Evolutionary conservation across 1,140 invertebrate species (phyloP), one percentile per base, ranked within the genome.

Genomic region (Hylaeus volcanicus): DNA sequence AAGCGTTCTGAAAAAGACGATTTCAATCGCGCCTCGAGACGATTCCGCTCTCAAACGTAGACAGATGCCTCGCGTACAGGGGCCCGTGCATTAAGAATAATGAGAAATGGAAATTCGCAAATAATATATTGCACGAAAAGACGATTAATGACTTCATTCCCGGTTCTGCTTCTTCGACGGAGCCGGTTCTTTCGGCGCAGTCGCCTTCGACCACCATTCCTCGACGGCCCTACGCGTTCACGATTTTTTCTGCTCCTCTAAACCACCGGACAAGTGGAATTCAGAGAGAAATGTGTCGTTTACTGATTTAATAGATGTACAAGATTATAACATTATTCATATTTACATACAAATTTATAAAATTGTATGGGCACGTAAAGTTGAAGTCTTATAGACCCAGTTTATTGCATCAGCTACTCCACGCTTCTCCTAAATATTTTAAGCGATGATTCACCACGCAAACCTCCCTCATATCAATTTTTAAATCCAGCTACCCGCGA

Each of bases 111-210:
- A 85, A 81, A 86, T 82, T 85, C 60, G 79, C 66, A 61, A 85
- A 72, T 82, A 85, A 85, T 78, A 63, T 73, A 76, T 82, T 58
- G 56, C 60, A 63, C 55, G n/a, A 37, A 71, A 64, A 68, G 65
- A 87, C 83, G 86, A 89, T 89, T 88, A 88, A 89, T 89, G 85
- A 84, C 84, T 88, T 88, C 84, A 86, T 88, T 89, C 75, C 81
- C 70, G 65, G 74, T 53, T 41, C 81, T 69, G 74, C 51, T 61
- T 39, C 45, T n/a, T 56, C 74, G 39, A 60, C 48, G 26, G 43
- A 81, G 69, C 84, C 83, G 84, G 84, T 86, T 85, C 72, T 45
- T 60, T 60, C 82, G 60, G 73, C 65, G 58, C 69, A 8, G 55
- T 63, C 73, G 53, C 84, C 43, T 51, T 56, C 58, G 63, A 73